These are phyloP conservation scores for Calliopum simillimum DNA, from an alignment of 2,888 invertebrate species.

Conservation along the genomic window DNA sequence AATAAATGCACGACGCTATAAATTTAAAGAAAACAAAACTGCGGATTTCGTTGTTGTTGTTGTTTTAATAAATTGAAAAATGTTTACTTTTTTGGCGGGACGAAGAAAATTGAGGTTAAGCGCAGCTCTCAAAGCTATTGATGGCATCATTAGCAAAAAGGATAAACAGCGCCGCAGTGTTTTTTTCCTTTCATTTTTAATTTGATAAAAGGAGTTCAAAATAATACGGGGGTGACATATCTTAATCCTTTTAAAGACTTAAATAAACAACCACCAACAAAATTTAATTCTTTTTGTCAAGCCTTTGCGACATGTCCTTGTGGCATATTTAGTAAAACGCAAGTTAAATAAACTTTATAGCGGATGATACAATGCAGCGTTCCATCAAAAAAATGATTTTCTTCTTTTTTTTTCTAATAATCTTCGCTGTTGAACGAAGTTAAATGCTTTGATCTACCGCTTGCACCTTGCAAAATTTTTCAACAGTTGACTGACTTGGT, in stretches of 20 bases:
- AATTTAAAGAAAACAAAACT: too few relatives aligned
- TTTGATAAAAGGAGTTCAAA: constrained; percentile 3
- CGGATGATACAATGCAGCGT: constrained; percentile 4
- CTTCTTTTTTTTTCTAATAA: constrained; percentile 18
- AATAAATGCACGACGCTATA: not conserved
- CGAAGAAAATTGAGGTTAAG: constrained; percentile 28
- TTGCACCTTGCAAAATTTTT: not conserved
- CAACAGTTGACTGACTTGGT: not conserved
- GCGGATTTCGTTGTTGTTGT: constrained; percentile 8
- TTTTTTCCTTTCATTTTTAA: not conserved
- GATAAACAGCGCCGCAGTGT: constrained; percentile 10
- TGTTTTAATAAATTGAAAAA: constrained; percentile 37
- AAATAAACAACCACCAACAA: constrained; percentile 21
- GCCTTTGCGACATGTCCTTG: constrained; percentile 46
- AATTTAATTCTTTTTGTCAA: not conserved
- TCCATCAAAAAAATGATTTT: constrained; percentile 29
- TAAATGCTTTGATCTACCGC: constrained; percentile 1
- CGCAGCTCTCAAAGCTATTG: not conserved
- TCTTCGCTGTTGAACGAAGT: too few relatives aligned
- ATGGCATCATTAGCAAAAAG: constrained; percentile 21
- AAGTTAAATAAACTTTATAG: constrained; percentile 47
- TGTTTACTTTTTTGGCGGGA: not conserved
- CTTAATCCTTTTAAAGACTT: constrained; percentile 14
- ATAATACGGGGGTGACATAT: not conserved
- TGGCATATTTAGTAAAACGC: constrained; percentile 54